Conservation (phyloP, 2,888 invertebrate genomes). For the Parthenolecanium corni region DNA sequence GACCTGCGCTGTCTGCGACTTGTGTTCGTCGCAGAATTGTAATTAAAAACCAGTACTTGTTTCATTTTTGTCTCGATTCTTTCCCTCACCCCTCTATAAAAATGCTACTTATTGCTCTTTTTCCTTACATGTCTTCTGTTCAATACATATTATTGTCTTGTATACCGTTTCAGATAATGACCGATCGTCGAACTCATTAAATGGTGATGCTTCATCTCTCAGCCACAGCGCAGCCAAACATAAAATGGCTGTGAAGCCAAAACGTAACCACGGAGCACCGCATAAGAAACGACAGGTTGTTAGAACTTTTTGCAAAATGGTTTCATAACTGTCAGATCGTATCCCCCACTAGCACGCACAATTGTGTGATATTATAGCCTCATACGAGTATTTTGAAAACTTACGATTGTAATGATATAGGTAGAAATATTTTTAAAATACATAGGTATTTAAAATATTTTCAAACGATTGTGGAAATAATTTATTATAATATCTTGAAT, state of each 20-base stretch:
- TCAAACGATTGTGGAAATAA: too few relatives aligned
- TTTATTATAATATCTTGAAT: too few relatives aligned
- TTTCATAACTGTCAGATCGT: too few relatives aligned
- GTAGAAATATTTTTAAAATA: too few relatives aligned
- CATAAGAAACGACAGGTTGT: conserved; percentile 49
- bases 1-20: too few relatives aligned
- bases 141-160: background rate
- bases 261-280: conserved; percentile 62
- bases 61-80: background rate
- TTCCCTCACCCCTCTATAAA: background rate
- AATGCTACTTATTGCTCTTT: background rate
- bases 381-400: too few relatives aligned
- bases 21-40: background rate
- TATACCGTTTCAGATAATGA: conserved; percentile 37
- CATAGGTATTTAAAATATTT: too few relatives aligned
- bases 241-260: conserved; percentile 65
- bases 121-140: background rate
- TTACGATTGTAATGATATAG: too few relatives aligned
- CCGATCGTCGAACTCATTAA: conserved; percentile 39
- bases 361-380: too few relatives aligned
- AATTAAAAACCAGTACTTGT: background rate
- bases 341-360: too few relatives aligned
- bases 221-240: conserved; percentile 70
- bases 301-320: background rate
- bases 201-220: conserved; percentile 38